A percentile compares a stretch with the other conserved stretches of the same genome.
Conservation (phyloP, 2,888 invertebrate species). For the Isotomurus palustris region DNA sequence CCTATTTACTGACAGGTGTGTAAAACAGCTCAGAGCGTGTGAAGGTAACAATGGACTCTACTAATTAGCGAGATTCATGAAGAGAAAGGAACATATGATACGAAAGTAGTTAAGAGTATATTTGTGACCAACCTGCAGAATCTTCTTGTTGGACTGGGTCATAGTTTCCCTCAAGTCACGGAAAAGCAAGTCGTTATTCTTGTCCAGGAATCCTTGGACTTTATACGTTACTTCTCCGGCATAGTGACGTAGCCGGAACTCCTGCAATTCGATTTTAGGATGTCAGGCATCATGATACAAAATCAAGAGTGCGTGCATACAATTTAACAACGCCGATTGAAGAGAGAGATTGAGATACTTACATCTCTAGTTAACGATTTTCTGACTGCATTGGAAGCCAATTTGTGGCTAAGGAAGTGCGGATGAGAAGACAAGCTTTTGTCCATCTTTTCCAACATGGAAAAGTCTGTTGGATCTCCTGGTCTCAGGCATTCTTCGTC, state of each 20-base stretch:
- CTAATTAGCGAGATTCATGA: too few relatives aligned
- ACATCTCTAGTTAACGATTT: conserved; percentile 80
- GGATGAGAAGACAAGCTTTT: conserved; percentile 67
- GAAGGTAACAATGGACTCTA: too few relatives aligned
- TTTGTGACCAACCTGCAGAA: conserved; percentile 54
- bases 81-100: too few relatives aligned
- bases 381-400: conserved; percentile 64
- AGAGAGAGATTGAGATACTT: too few relatives aligned
- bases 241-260: conserved; percentile 84
- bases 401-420: conserved; percentile 78
- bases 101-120: too few relatives aligned
- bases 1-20: too few relatives aligned
- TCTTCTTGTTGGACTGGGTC: conserved; percentile 64
- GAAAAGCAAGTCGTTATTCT: conserved; percentile 87
- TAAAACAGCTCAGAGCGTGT: too few relatives aligned
- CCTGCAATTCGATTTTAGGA: conserved; percentile 54
- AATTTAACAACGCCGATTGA: too few relatives aligned
- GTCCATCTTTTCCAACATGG: conserved; percentile 75
- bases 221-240: conserved; percentile 91
- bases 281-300: neutral
- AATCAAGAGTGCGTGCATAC: neutral
- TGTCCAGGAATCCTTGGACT: conserved; percentile 80
- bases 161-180: conserved; percentile 81
- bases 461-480: conserved; percentile 76
- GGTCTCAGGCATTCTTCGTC: conserved; percentile 91